A percentile compares a stretch with the other conserved stretches of the same genome.
Conservation (phyloP, 2,888 invertebrate genomes). For the Drosophila nigricruria region DNA sequence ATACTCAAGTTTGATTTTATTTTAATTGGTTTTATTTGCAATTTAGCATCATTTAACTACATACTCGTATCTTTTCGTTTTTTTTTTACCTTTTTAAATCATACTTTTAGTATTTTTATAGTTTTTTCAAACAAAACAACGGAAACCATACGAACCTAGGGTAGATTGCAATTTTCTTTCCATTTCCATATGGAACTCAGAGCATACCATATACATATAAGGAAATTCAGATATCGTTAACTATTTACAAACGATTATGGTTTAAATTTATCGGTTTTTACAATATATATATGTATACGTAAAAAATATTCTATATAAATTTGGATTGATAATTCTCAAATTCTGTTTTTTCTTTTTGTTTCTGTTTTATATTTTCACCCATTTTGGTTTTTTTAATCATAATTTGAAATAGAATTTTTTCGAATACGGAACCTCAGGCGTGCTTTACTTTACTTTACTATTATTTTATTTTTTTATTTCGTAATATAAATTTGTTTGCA, state of each 20-base stretch:
- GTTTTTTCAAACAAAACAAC: conserved; percentile 57
- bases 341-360: neutral
- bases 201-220: conserved; percentile 30
- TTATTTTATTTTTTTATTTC: conserved; percentile 7
- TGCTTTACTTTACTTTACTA: conserved; percentile 49
- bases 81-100: conserved; percentile 46
- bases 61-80: conserved; percentile 62
- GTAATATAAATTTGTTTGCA: conserved; percentile 25
- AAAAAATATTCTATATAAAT: conserved; percentile 72
- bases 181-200: conserved; percentile 22
- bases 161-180: conserved; percentile 29
- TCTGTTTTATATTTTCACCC: conserved; percentile 53
- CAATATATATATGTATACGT: conserved; percentile 60
- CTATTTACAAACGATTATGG: conserved; percentile 71
- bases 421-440: conserved; percentile 63
- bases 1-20: conserved; percentile 22
- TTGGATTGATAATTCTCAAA: conserved; percentile 66
- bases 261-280: conserved; percentile 60
- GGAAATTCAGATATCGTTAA: conserved; percentile 59
- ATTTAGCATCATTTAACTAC: conserved; percentile 78
- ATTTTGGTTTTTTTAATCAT: conserved; percentile 46
- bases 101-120: conserved; percentile 60
- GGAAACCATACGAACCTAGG: conserved; percentile 53
- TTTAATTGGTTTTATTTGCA: conserved; percentile 76
- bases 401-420: conserved; percentile 54